Percentiles rank a stretch among this genome's conserved stretches.
Evolutionary conservation across 92 coral and sea anemone species (phyloP).

Genomic region (Heliopora coerulea): DNA sequence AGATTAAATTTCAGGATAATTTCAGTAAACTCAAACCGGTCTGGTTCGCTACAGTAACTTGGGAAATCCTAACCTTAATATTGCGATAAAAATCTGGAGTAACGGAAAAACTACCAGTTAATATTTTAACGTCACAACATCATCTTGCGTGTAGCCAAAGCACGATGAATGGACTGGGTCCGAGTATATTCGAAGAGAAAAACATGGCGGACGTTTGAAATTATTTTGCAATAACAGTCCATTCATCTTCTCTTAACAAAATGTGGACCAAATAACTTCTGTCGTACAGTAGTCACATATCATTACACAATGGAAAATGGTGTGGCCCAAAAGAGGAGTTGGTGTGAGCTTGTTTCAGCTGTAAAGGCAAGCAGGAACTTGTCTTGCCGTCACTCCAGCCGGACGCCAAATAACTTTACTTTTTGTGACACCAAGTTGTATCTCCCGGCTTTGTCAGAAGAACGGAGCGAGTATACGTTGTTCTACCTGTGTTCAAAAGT

Average conservation of each 20-base stretch:
- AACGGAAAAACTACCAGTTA: too few species aligned
- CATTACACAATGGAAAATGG: conserved; percentile 1
- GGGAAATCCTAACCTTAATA: too few species aligned
- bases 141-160: too few species aligned
- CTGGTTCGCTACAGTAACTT: too few species aligned
- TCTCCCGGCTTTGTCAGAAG: conserved; percentile 83
- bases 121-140: too few species aligned
- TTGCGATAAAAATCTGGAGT: too few species aligned
- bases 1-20: too few species aligned
- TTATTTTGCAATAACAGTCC: conserved; percentile 22
- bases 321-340: conserved; percentile 47
- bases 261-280: conserved; percentile 13
- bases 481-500: conserved; percentile 76
- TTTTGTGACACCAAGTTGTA: conserved; percentile 81
- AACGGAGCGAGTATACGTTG: conserved; percentile 89
- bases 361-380: conserved; percentile 76
- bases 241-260: conserved; percentile 17
- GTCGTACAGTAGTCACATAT: not conserved
- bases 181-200: not conserved
- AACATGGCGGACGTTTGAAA: conserved; percentile 25
- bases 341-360: conserved; percentile 86
- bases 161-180: too few species aligned
- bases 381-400: conserved; percentile 69
- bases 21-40: too few species aligned
- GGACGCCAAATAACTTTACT: conserved; percentile 94